Evolutionary conservation across 2,113 vertebrate genomes (phyloP), one percentile per base, ranked within the genome.

Genomic region (Carollia perspicillata): DNA sequence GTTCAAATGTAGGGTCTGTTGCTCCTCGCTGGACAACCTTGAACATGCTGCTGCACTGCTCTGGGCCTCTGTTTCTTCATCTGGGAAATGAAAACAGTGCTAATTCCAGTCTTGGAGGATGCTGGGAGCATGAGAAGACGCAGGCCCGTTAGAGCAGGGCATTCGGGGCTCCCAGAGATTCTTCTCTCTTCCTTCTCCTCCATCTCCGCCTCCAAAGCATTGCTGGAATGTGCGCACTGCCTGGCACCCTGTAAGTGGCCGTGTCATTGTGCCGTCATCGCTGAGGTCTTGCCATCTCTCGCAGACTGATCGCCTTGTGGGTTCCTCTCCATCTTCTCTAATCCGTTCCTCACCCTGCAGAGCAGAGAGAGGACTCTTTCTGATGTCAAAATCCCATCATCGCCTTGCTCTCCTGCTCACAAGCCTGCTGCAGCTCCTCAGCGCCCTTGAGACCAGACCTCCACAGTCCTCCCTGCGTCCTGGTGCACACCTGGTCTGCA

Each of bases 251-350:
- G 26, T 8, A 12, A 22, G 20, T 0, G 37, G 10, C 77, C 42
- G 6, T 0, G 1, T 68, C 69, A 28, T n/a, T 3, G 9, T 33
- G 12, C 60, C 28, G 49, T 22, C 37, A 2, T n/a, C 0, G 0
- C n/a, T 51, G 2, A 16, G 75, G 16, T 20, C 58, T 79, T 8
- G 1, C 8, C 16, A 0, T 12, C 42, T 75, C 75, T 69, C 3
- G 0, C 20, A 58, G 65, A 35, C 2, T 1, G 40, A 65, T 28
- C 30, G 1, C n/a, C 28, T 71, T 0, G 1, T 0, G 6, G 28
- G 14, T 68, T 55, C 42, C 42, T n/a, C 47, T 58, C 33, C 58
- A 9, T 20, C 37, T 20, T 20, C 77, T 75, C 42, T 55, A 51
- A 9, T 23, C 78, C 2, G 0, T 3, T 23, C 68, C 51, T 68